These are phyloP conservation scores for Bolborhynchus lineola DNA, from an alignment of 2,113 vertebrate genomes.

Conservation along the genomic window DNA sequence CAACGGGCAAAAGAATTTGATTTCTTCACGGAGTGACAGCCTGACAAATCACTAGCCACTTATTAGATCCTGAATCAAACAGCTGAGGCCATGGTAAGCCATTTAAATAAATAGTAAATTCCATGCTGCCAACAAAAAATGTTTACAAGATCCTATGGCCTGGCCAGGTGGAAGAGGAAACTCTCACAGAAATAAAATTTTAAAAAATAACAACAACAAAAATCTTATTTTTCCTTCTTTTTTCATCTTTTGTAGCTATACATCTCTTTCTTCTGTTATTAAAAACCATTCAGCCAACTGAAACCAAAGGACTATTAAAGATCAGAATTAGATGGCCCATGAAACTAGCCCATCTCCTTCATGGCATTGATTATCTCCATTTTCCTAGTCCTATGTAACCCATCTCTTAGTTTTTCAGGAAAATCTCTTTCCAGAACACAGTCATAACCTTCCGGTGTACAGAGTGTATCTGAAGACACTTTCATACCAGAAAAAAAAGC, in stretches of 20 bases:
- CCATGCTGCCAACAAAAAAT: neutral
- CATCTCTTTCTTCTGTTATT: neutral
- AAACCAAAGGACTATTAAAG: neutral
- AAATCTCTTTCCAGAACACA: neutral
- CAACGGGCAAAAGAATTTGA: neutral
- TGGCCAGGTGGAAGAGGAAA: neutral
- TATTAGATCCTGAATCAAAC: slow-evolving; percentile 39
- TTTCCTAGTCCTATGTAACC: neutral
- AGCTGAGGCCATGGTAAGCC: slow-evolving; percentile 13
- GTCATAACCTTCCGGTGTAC: neutral
- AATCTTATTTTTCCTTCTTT: neutral
- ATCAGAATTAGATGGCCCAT: neutral
- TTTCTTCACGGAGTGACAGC: neutral
- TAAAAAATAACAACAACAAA: neutral
- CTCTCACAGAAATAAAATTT: neutral
- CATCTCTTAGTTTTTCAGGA: neutral
- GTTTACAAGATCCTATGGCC: neutral
- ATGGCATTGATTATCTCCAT: neutral
- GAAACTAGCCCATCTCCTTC: neutral
- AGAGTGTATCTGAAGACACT: neutral
- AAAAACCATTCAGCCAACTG: neutral
- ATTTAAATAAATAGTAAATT: slow-evolving; percentile 1
- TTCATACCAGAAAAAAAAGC: neutral
- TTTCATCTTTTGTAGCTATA: neutral
- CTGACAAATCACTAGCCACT: slow-evolving; percentile 32